Conservation (phyloP, 2,113 vertebrate genomes). For the Phyllostomus discolor region DNA sequence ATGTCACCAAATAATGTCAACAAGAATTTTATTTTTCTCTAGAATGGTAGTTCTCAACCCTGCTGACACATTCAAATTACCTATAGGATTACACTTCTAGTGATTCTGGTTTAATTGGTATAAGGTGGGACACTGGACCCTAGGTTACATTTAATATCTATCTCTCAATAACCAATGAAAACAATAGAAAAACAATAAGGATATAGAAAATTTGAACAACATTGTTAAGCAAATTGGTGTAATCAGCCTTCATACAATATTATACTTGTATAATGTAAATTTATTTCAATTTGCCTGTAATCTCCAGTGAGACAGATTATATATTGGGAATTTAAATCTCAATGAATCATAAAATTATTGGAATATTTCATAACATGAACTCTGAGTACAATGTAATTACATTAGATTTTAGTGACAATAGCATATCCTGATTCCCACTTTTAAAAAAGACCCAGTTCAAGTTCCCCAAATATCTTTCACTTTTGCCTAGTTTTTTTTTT, state of each 20-base stretch:
- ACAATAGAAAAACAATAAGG: neutral
- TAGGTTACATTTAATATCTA: neutral
- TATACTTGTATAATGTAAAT: neutral
- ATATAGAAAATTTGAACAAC: neutral
- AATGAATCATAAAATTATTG: neutral
- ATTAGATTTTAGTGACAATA: neutral
- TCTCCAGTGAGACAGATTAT: neutral
- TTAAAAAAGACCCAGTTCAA: neutral
- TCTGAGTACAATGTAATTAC: neutral
- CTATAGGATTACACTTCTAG: neutral
- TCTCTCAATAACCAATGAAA: neutral
- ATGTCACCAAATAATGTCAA: neutral
- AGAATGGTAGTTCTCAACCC: neutral
- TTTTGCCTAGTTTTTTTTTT: neutral
- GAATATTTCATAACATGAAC: neutral
- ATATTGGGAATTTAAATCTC: neutral
- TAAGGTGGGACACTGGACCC: neutral
- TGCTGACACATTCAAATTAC: neutral
- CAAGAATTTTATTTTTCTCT: neutral
- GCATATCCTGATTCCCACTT: neutral
- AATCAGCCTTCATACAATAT: neutral
- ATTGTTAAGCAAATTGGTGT: neutral
- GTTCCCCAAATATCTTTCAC: neutral
- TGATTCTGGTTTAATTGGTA: neutral
- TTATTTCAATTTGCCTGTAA: neutral